Conservation (phyloP, 2,113 vertebrate species). For the Pardalotus punctatus region DNA sequence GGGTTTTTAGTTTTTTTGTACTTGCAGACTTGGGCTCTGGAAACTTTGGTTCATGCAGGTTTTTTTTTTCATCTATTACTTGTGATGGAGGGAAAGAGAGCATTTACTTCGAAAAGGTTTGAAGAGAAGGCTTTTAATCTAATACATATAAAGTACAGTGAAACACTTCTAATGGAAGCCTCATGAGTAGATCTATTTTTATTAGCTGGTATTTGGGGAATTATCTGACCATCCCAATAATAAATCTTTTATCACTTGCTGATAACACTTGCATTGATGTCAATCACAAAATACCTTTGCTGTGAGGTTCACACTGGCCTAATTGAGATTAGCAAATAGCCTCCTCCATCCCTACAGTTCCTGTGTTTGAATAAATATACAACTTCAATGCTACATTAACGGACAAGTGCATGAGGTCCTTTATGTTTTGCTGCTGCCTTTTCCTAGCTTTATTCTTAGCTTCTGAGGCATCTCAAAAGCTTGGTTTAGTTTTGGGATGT, state of each 20-base stretch:
- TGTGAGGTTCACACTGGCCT: not conserved
- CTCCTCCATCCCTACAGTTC: not conserved
- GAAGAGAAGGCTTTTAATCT: not conserved
- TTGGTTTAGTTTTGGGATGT: not conserved
- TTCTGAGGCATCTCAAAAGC: not conserved
- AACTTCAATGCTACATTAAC: not conserved
- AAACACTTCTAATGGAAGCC: not conserved
- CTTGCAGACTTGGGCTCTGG: not conserved
- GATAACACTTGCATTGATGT: not conserved
- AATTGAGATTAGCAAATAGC: not conserved
- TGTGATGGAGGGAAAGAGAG: not conserved
- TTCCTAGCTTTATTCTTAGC: not conserved
- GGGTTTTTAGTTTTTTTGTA: rapidly evolving
- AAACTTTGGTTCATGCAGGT: not conserved
- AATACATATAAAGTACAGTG: not conserved
- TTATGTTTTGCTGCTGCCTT: not conserved
- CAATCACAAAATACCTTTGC: not conserved
- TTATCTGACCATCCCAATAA: not conserved
- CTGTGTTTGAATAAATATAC: not conserved
- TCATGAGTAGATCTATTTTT: not conserved
- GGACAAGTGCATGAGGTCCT: not conserved
- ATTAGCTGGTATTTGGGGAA: not conserved
- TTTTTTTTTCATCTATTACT: not conserved
- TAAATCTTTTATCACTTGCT: not conserved
- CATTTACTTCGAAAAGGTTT: not conserved